Conservation (phyloP, 2,888 invertebrate genomes). For the Noctua janthe region DNA sequence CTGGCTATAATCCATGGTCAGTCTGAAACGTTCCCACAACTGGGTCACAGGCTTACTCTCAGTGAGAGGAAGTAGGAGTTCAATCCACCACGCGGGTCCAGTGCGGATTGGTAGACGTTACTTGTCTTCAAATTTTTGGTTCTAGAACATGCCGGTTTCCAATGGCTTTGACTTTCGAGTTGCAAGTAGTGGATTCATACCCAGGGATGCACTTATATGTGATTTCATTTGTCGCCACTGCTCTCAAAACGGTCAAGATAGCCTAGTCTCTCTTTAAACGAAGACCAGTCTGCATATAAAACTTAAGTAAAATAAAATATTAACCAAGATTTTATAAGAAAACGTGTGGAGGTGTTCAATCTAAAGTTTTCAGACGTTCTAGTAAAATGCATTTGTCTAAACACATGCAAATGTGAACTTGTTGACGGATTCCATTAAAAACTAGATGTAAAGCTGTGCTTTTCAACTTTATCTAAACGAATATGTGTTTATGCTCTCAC, state of each 20-base stretch:
- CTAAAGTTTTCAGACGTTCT: slow-evolving; percentile 46
- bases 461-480: slow-evolving; percentile 18
- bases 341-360: slow-evolving; percentile 36
- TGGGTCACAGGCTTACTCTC: not conserved
- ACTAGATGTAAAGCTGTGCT: not conserved
- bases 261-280: not conserved
- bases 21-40: not conserved
- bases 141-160: not conserved
- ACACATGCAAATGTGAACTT: slow-evolving; percentile 34
- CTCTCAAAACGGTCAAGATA: not conserved
- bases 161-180: not conserved
- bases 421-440: slow-evolving; percentile 24
- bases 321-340: slow-evolving; percentile 3
- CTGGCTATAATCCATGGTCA: not conserved
- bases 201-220: too few relatives aligned
- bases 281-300: not conserved
- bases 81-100: not conserved
- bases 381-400: slow-evolving; percentile 33
- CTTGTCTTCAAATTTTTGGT: not conserved
- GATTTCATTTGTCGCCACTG: not conserved
- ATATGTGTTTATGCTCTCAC: slow-evolving; percentile 24
- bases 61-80: not conserved
- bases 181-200: not conserved
- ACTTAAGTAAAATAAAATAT: slow-evolving; percentile 4
- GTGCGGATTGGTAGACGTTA: not conserved